Base-by-base conservation (phyloP, 2,888 invertebrate genomes). In the Trichogramma evanescens region DNA sequence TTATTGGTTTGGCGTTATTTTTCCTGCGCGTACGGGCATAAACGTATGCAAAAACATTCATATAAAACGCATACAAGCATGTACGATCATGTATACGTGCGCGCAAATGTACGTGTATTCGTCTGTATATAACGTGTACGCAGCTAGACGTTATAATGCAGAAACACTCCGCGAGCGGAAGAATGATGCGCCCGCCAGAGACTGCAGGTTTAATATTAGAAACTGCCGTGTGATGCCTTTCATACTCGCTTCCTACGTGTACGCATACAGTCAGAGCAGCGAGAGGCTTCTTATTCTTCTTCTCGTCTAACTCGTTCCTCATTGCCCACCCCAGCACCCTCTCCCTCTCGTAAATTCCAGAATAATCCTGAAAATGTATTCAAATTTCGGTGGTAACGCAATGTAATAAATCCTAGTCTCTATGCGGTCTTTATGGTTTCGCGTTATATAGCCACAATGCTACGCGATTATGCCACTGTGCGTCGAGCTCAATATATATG, bases 331-430 rank as follows among this genome's bases (percentile, higher is more conserved):
- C 26, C 26, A 1, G 3, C 26, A 2, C 26, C 26, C 26, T 26
- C 26, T 2, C 26, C 59, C 54, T 50, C 56, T 59, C 59, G 63
- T 54, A 59, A 54, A 58, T 56, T 63, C 54, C 13, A 51, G 5
- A 9, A 58, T 59, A 59, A 61, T 64, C 63, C 61, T 61, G 51
- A 55, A 64, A 64, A 64, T 64, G 61, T 61, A 64, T 64, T 64
- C 63, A 61, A 61, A 61, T 59, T 61, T 64, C 54, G 57, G 58
- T 58, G 54, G 51, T 9, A 45, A 45, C 10, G 51, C 56, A 52
- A 50, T 41, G 45, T 59, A 58, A 58, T 63, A 63, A 63, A 63
- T 63, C 54, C 61, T 42, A 56, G n/a, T 8, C 41, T 8, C 56
- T 45, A 50, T 50, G 38, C 57, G 10, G 40, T 44, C n/a, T n/a